phyloP scores from a whole-genome alignment of 2,113 vertebrate genomes.

The Pachycephala philippinensis region DNA sequence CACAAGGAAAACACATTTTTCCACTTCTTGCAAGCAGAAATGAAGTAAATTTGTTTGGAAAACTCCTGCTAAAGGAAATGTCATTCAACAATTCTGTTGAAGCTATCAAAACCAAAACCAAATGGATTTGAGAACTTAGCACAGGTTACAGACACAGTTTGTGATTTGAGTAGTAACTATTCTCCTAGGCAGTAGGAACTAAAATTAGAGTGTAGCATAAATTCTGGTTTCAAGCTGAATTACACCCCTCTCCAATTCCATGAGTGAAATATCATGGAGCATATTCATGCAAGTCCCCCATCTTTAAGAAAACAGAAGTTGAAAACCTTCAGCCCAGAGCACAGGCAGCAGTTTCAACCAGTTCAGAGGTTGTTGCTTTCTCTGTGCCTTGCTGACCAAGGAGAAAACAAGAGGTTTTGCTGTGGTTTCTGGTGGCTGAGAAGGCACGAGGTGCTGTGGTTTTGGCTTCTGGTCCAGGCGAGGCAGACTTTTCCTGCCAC shows the following conservation, averaged over 20 bases:
- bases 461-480: neutral
- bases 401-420: neutral
- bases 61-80: neutral
- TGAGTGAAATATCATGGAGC: neutral
- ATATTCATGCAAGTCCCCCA: neutral
- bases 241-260: neutral
- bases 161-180: neutral
- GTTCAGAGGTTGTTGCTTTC: neutral
- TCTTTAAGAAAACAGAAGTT: neutral
- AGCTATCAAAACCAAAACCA: neutral
- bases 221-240: neutral
- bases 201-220: neutral
- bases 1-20: neutral
- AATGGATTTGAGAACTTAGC: neutral
- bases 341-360: neutral
- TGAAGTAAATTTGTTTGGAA: neutral
- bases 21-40: neutral
- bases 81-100: neutral
- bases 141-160: neutral
- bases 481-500: neutral
- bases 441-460: neutral
- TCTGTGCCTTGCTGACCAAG: neutral
- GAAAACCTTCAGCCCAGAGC: neutral
- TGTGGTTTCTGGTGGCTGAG: neutral
- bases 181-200: neutral